Percentiles rank a stretch among this genome's conserved stretches.
Evolutionary conservation across 2,113 vertebrate species (phyloP).

Genomic region (Sinocyclocheilus anophthalmus): DNA sequence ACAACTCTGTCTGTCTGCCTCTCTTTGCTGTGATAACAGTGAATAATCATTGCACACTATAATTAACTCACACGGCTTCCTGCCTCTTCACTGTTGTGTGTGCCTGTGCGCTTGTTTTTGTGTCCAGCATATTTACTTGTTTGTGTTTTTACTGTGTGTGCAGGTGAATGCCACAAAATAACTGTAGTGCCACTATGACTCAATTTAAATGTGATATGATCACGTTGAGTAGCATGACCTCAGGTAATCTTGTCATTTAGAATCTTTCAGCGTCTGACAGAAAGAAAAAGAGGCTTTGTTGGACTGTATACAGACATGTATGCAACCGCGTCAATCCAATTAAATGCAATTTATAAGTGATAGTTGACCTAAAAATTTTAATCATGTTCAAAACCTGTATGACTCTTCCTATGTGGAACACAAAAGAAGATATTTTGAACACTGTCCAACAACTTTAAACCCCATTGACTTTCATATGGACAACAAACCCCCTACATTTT

Average conservation of each 20-base stretch:
- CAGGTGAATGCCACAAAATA: background rate
- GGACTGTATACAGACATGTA: background rate
- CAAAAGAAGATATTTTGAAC: background rate
- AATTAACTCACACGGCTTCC: conserved; percentile 35
- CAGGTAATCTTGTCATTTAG: background rate
- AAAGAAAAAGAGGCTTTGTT: background rate
- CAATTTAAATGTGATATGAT: conserved; percentile 5
- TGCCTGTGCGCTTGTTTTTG: background rate
- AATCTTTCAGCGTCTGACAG: background rate
- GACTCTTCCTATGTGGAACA: background rate
- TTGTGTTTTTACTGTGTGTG: background rate
- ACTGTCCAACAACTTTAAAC: background rate
- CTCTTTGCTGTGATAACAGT: conserved; percentile 30
- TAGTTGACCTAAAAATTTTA: too few relatives aligned
- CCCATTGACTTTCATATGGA: background rate
- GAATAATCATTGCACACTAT: conserved; percentile 35
- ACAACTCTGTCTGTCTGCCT: background rate
- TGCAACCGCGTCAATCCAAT: background rate
- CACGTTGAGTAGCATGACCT: background rate
- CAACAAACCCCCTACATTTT: too few relatives aligned
- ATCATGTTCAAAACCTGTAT: too few relatives aligned
- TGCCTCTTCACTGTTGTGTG: background rate
- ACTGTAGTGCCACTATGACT: background rate
- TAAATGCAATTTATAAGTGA: background rate
- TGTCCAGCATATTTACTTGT: background rate